Evolutionary conservation across 2,113 vertebrate species (phyloP), one percentile per base, ranked within the genome.

Genomic region (Indicator maculatus): DNA sequence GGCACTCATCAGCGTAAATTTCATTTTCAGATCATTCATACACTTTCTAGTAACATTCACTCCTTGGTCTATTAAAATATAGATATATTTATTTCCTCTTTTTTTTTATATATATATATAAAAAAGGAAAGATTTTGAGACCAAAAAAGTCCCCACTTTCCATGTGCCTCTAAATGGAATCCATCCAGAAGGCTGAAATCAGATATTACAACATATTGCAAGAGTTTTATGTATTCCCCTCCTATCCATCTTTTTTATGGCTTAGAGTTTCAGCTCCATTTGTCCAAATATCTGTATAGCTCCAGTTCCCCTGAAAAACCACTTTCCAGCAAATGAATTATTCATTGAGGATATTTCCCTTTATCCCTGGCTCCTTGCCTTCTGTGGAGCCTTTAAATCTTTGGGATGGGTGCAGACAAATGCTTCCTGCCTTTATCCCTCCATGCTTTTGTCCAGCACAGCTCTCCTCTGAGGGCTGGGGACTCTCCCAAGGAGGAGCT

Each of bases 241-340:
- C 69, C 86, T 64, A 95, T 86, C 69, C 72, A 90, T 96, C 90
- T 96, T 90, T 90, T 94, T 96, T 93, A 94, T 78, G 66, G 38
- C 73, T 78, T 28, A 66, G 38, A 64, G 41, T 81, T 96, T 90
- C 80, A 95, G 86, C 58, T 88, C 72, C 64, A 86, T 88, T 93
- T 94, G 83, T 78, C 73, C 88, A 86, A 93, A 95, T 83, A 64
- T 92, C 90, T 83, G 38, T 53, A 71, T 39, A 83, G 61, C 58
- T 96, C 83, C 50, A 83, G 92, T 74, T 95, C 90, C 88, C 73
- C 65, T 88, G 56, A 75, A 95, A 94, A 93, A 88, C 1, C 96
- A 94, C 83, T 88, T 90, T 76, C 56, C 67, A 85, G 76, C 61
- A 80, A 86, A 95, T 94, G 79, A 95, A 90, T 95, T 95, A 94